These are phyloP conservation scores for Zapornia atra DNA, from an alignment of 2,113 vertebrate species.

Conservation along the genomic window DNA sequence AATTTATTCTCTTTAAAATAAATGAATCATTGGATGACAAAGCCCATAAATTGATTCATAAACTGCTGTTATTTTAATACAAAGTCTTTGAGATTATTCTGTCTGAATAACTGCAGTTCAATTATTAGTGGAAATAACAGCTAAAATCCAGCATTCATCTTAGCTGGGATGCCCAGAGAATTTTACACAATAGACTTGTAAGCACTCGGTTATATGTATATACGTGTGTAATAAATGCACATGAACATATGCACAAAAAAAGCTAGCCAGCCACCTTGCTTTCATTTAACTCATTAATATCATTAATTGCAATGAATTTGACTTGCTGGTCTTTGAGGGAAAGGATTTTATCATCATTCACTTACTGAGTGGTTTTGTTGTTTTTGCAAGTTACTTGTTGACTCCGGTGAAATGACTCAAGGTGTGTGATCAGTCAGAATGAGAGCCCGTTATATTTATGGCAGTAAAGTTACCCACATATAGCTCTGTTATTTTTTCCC, in stretches of 20 bases:
- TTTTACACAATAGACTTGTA: background rate
- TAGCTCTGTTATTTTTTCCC: background rate
- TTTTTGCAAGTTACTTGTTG: background rate
- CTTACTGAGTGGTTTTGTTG: background rate
- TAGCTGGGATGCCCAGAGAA: background rate
- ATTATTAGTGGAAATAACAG: constrained; percentile 5
- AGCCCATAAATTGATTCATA: constrained; percentile 38
- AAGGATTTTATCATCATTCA: background rate
- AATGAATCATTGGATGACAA: constrained; percentile 52
- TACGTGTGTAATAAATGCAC: background rate
- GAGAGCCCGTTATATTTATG: background rate
- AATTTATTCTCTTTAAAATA: background rate
- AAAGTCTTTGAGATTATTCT: constrained; percentile 9
- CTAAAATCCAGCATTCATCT: background rate
- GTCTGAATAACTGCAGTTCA: background rate
- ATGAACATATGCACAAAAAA: background rate
- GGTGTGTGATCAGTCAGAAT: background rate
- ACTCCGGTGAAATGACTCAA: background rate
- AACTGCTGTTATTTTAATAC: background rate
- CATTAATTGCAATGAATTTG: background rate
- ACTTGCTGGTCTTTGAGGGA: background rate
- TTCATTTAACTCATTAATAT: background rate
- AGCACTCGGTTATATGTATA: background rate
- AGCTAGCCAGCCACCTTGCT: background rate
- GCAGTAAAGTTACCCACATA: background rate